Percentiles rank a stretch among this genome's conserved stretches.
Evolutionary conservation across 2,797 vertebrate species (phyloP).

Genomic region (Coendou prehensilis): DNA sequence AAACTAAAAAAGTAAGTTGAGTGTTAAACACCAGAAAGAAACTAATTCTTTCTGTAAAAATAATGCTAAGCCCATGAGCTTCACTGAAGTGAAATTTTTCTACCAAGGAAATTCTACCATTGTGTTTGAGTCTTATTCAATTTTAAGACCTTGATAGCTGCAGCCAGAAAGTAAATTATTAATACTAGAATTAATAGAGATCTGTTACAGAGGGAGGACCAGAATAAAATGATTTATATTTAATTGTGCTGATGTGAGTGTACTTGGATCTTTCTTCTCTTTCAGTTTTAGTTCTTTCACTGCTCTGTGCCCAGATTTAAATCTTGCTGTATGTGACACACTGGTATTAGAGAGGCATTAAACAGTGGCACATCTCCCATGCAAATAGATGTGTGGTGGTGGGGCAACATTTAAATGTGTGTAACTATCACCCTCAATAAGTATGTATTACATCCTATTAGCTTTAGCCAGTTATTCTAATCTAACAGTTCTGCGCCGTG

Average conservation of each 20-base stretch:
- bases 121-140: constrained; percentile 79
- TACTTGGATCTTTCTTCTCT: constrained; percentile 56
- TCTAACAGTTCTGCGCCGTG: constrained; percentile 85
- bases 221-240: constrained; percentile 83
- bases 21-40: constrained; percentile 61
- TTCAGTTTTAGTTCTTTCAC: constrained; percentile 57
- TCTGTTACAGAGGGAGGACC: constrained; percentile 73
- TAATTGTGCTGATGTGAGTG: constrained; percentile 74
- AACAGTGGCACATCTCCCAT: neutral
- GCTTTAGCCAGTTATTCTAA: constrained; percentile 84
- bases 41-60: neutral
- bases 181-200: constrained; percentile 84
- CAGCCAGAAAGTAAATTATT: constrained; percentile 84
- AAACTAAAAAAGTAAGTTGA: neutral
- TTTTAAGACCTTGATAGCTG: constrained; percentile 81
- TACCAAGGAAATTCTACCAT: constrained; percentile 62
- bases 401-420: constrained; percentile 62
- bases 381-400: neutral
- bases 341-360: constrained; percentile 32
- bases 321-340: constrained; percentile 23
- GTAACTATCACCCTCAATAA: constrained; percentile 82
- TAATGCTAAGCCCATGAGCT: constrained; percentile 4
- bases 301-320: constrained; percentile 56
- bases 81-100: constrained; percentile 77
- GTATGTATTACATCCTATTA: constrained; percentile 85